These are phyloP conservation scores for Charanyca ferruginea DNA, from an alignment of 2,888 invertebrate species.

Conservation along the genomic window DNA sequence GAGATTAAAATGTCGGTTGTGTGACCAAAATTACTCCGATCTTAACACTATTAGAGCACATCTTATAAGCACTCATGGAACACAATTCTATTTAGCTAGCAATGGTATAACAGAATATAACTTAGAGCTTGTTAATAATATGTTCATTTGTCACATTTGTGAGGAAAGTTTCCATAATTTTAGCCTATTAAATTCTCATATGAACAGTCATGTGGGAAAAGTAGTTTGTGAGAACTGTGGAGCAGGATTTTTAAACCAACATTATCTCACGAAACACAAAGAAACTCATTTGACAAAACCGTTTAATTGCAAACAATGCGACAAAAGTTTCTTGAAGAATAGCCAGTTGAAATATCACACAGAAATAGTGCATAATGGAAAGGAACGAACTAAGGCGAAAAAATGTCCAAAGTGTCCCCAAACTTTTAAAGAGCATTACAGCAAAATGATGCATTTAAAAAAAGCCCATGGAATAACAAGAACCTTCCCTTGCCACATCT, in stretches of 20 bases:
- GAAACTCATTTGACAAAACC: constrained; percentile 70
- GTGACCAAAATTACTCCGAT: constrained; percentile 62
- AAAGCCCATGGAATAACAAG: constrained; percentile 73
- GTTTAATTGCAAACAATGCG: constrained; percentile 79
- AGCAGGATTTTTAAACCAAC: constrained; percentile 74
- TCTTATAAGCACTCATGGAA: constrained; percentile 68
- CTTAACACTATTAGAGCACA: constrained; percentile 70
- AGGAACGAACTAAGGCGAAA: constrained; percentile 66
- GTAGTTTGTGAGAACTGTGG: constrained; percentile 81
- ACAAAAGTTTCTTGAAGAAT: constrained; percentile 80
- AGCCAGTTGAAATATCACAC: constrained; percentile 85
- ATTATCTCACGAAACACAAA: constrained; percentile 73
- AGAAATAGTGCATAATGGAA: constrained; percentile 77
- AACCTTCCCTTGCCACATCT: constrained; percentile 73
- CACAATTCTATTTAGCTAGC: constrained; percentile 66
- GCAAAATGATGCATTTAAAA: constrained; percentile 74
- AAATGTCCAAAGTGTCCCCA: constrained; percentile 74
- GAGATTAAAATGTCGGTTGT: constrained; percentile 73
- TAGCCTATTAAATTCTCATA: constrained; percentile 72
- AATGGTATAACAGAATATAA: constrained; percentile 80
- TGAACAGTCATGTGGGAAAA: constrained; percentile 77
- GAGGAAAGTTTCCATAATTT: constrained; percentile 71
- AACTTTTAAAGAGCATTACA: constrained; percentile 78
- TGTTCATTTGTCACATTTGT: constrained; percentile 76
- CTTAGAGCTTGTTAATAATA: constrained; percentile 68